Evolutionary conservation across 2,797 vertebrate genomes (phyloP).

Genomic region (Eupleurogrammus muticus): DNA sequence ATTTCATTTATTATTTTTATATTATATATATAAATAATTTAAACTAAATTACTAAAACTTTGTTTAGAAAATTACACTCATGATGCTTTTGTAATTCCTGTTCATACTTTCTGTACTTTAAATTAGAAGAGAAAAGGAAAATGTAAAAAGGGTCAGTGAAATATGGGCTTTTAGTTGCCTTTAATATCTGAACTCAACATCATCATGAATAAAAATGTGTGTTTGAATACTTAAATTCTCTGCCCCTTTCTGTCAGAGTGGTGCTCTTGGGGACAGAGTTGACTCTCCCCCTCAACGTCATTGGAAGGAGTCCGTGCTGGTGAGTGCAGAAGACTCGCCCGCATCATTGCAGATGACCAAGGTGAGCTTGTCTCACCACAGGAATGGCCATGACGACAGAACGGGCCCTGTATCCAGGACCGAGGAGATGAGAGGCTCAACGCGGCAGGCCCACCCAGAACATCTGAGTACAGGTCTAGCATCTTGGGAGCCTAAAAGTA

Average conservation of each 20-base stretch:
- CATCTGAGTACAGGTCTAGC: constrained; percentile 95
- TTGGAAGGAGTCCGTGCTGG: constrained; percentile 84
- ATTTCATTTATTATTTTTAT: no score
- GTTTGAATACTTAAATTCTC: constrained; percentile 2
- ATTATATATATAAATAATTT: no score
- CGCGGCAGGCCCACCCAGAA: constrained; percentile 83
- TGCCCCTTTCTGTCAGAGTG: constrained; percentile 75
- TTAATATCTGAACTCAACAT: background rate
- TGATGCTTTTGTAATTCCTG: no score
- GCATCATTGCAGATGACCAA: constrained; percentile 78
- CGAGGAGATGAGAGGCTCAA: constrained; percentile 80
- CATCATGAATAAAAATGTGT: constrained; percentile 4
- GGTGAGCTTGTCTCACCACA: constrained; percentile 79
- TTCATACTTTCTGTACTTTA: background rate
- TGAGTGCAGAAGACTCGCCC: constrained; percentile 81
- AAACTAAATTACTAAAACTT: no score
- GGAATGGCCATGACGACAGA: constrained; percentile 76
- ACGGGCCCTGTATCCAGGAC: constrained; percentile 64
- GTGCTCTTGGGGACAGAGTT: constrained; percentile 73
- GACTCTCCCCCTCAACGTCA: constrained; percentile 81
- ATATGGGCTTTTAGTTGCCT: no score
- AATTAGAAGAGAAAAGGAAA: no score
- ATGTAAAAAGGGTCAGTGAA: no score
- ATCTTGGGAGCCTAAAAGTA: constrained; percentile 86
- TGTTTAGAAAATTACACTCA: background rate